phyloP scores from a whole-genome alignment of 2,113 vertebrate species.

The Passer montanus region DNA sequence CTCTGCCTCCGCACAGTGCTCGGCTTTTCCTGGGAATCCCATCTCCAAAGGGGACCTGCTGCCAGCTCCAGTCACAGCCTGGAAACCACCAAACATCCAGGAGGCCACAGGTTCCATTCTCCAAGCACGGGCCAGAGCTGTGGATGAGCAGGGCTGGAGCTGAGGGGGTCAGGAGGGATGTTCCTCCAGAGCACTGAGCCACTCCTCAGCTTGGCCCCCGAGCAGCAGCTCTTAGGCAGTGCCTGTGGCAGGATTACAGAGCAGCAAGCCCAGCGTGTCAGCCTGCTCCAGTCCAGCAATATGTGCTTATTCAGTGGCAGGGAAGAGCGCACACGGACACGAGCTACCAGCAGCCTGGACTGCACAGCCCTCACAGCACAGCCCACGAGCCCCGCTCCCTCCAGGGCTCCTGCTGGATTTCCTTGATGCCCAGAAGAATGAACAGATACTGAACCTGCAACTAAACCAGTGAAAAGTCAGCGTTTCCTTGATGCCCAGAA shows the following conservation, averaged over 20 bases:
- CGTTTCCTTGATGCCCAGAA: background rate
- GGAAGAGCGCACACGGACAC: background rate
- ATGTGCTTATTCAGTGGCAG: background rate
- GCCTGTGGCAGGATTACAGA: background rate
- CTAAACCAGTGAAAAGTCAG: background rate
- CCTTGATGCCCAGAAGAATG: too few relatives aligned
- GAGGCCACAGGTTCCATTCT: background rate
- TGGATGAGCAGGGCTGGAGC: background rate
- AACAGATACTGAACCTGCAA: background rate
- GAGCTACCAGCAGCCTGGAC: background rate
- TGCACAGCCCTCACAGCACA: background rate
- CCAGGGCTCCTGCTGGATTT: background rate
- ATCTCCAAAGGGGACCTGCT: background rate
- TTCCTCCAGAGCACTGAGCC: background rate
- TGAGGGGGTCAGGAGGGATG: background rate
- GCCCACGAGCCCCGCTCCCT: background rate
- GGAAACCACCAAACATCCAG: background rate
- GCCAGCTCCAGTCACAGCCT: background rate
- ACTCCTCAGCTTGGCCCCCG: background rate
- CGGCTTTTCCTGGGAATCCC: background rate
- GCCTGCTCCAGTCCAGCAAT: background rate
- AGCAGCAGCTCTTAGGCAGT: background rate
- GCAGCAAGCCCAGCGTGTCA: background rate
- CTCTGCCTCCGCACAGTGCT: accelerated
- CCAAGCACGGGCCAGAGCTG: accelerated